Evolutionary conservation across 1,140 invertebrate species (phyloP), one percentile per base, ranked within the genome.

Genomic region (Polyergus mexicanus): DNA sequence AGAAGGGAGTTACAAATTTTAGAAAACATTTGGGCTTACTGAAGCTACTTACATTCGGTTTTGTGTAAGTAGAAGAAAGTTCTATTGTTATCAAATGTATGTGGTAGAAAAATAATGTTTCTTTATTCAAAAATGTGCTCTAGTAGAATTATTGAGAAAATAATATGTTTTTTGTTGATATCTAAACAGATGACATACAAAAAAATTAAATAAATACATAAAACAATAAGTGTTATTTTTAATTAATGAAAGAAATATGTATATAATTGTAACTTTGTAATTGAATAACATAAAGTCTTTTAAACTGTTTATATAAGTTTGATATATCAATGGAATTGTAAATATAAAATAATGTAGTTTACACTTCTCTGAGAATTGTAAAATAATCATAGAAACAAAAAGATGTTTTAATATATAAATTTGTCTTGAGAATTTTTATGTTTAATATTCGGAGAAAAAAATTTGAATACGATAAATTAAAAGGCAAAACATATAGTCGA

Each of bases 71-170:
- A 89, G 88, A 83, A 76, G 25, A 86, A 86, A 88, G 66, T 32
- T 19, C 28, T 28, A 60, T 74, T 4, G 16, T 85, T 86, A 62
- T 47, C 47, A 60, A 83, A 58, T 77, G 51, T 69, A 60, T 54
- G 71, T 3, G 11, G 68, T 89, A 89, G 65, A 88, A 86, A 89
- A 89, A 89, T 89, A 89, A 89, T 56, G 16, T 76, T 25, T 89
- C 2, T 11, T 76, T 81, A 75, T 69, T 60, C 32, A 71, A 56
- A 69, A 75, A 76, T 66, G 28, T 66, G 28, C 19, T 32, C 76
- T 54, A 25, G 5, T 89, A 72, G 47, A 88, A 86, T 80, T 71
- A 56, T 35, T 63, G 56, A 51, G 35, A 69, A 88, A 86, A 44
- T 32, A 81, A 85, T 63, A 65, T 35, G 19, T 22, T 32, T 25